A percentile compares a stretch with the other conserved stretches of the same genome.
Conservation (phyloP, 2,113 vertebrate genomes). For the Tyrannus savana region DNA sequence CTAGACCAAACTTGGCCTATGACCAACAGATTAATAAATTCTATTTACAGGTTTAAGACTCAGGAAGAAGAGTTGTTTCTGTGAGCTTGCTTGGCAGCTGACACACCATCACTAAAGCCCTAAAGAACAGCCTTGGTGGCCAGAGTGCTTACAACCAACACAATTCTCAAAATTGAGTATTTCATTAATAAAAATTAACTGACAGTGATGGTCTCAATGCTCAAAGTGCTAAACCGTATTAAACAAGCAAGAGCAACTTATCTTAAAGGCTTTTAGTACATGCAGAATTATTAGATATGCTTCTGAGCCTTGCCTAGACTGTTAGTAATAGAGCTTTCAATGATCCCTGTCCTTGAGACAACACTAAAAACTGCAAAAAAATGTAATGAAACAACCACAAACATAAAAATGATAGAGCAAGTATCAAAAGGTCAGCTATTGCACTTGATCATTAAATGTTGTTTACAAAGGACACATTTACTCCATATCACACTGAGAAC, state of each 20-base stretch:
- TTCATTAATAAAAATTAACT: neutral
- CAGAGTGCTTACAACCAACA: neutral
- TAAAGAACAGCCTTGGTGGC: neutral
- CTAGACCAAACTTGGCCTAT: neutral
- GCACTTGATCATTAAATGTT: neutral
- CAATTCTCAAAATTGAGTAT: neutral
- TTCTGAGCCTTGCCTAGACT: neutral
- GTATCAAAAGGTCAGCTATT: neutral
- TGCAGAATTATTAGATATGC: neutral
- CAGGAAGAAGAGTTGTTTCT: neutral
- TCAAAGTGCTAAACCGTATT: neutral
- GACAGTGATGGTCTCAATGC: neutral
- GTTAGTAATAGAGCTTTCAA: neutral
- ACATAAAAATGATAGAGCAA: neutral
- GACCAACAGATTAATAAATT: neutral
- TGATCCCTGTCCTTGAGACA: neutral
- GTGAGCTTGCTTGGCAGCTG: neutral
- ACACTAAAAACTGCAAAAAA: neutral
- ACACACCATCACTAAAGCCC: neutral
- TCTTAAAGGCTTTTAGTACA: neutral
- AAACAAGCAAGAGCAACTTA: neutral
- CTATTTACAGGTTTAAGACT: neutral
- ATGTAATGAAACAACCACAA: neutral
- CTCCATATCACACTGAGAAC: rapidly evolving
- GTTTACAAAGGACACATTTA: neutral